Conservation (phyloP, 2,113 vertebrate genomes). For the Galemys pyrenaicus region DNA sequence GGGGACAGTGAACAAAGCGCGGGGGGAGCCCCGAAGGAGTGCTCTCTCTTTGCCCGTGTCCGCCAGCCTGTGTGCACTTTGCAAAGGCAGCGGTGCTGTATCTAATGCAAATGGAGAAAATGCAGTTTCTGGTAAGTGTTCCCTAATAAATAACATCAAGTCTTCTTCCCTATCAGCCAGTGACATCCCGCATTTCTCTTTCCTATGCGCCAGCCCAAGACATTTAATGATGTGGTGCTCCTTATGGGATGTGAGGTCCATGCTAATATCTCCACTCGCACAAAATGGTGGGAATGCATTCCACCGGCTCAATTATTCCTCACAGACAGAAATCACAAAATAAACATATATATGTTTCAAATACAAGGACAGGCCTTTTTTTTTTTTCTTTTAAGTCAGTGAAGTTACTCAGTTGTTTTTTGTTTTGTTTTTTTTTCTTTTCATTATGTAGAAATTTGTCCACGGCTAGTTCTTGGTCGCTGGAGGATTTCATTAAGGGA, state of each 20-base stretch:
- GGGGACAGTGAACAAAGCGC: not conserved
- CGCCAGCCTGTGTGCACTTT: not conserved
- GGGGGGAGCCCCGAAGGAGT: not conserved
- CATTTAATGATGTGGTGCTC: conserved; percentile 87
- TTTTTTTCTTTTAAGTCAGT: not conserved
- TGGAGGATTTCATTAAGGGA: conserved; percentile 85
- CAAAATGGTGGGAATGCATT: conserved; percentile 82
- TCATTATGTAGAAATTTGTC: conserved; percentile 32
- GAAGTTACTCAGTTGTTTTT: not conserved
- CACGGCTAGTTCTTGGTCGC: conserved; percentile 39
- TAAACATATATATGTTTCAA: not conserved
- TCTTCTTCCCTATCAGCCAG: conserved; percentile 84
- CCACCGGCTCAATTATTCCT: conserved; percentile 16
- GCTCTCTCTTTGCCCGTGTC: not conserved
- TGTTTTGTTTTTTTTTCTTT: not conserved
- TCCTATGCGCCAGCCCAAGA: conserved; percentile 83
- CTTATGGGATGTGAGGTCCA: conserved; percentile 83
- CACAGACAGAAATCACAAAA: not conserved
- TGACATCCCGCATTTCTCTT: conserved; percentile 87
- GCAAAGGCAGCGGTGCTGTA: conserved; percentile 46
- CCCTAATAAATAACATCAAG: conserved; percentile 86
- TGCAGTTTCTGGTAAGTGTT: conserved; percentile 86
- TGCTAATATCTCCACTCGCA: conserved; percentile 79
- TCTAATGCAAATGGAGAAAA: conserved; percentile 84
- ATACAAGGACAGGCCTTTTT: not conserved